Conservation (phyloP, 2,113 vertebrate species). For the Chlorodrepanis virens region DNA sequence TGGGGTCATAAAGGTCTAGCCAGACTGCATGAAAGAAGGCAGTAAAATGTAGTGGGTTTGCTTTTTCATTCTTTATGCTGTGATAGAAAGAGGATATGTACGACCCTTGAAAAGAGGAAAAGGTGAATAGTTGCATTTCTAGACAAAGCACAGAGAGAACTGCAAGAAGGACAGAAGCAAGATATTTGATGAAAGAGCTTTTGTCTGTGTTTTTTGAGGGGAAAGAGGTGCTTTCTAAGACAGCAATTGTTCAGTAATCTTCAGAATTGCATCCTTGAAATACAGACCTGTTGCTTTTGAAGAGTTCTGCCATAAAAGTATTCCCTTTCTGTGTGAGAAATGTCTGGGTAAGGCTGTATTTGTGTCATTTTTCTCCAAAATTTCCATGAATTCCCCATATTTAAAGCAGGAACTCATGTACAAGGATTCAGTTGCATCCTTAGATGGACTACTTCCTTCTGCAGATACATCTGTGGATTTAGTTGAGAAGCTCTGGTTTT, state of each 20-base stretch:
- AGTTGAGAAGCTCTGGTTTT: neutral
- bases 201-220: neutral
- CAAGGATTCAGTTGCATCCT: neutral
- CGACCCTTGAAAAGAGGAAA: neutral
- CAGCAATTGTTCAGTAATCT: neutral
- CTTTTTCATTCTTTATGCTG: slow-evolving; percentile 1
- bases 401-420: neutral
- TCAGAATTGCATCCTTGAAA: neutral
- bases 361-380: neutral
- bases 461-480: neutral
- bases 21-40: neutral
- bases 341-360: neutral
- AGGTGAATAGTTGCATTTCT: neutral
- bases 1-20: neutral
- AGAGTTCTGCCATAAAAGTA: neutral
- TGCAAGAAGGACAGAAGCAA: neutral
- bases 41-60: neutral
- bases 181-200: neutral
- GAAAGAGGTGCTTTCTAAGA: neutral
- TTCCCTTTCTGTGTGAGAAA: neutral
- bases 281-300: neutral
- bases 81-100: neutral
- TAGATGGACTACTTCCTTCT: neutral
- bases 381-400: neutral
- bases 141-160: neutral